phyloP scores from a whole-genome alignment of 2,113 vertebrate species.

The Platichthys stellatus region DNA sequence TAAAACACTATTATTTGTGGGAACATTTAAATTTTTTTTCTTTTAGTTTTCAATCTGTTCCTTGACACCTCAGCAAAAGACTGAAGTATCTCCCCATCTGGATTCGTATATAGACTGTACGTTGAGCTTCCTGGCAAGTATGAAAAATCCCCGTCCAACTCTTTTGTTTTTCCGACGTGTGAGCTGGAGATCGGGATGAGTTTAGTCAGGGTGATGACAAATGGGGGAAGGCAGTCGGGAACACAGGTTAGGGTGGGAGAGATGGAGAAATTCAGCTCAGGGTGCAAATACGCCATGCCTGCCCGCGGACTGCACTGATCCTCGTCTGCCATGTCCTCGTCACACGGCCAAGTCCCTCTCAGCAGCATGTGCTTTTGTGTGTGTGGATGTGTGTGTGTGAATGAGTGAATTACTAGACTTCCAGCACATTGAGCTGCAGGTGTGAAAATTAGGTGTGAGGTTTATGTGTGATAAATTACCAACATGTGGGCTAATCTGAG shows the following conservation, averaged over 20 bases:
- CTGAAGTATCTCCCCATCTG: conserved; percentile 42
- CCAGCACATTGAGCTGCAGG: conserved; percentile 78
- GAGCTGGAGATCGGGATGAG: conserved; percentile 53
- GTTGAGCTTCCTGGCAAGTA: conserved; percentile 39
- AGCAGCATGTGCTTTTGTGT: conserved; percentile 25
- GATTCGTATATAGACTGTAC: conserved; percentile 20
- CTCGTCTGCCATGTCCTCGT: conserved; percentile 45
- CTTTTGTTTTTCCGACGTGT: conserved; percentile 52
- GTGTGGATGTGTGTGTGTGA: conserved; percentile 34
- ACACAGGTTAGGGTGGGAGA: conserved; percentile 32
- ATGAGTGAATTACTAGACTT: conserved; percentile 71
- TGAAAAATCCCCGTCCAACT: conserved; percentile 37
- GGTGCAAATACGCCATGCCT: conserved; percentile 72
- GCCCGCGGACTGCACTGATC: conserved; percentile 57
- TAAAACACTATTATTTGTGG: conserved; percentile 1
- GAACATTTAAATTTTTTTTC: not conserved
- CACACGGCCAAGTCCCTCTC: conserved; percentile 20
- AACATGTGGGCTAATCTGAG: conserved; percentile 83
- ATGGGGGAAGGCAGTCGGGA: conserved; percentile 32
- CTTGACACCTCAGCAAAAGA: conserved; percentile 24
- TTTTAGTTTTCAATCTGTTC: conserved; percentile 35
- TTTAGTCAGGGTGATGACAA: conserved; percentile 69
- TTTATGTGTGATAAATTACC: conserved; percentile 87
- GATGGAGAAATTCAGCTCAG: conserved; percentile 47
- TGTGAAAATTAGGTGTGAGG: conserved; percentile 87